These are phyloP conservation scores for Macrosoma leucophasiata DNA, from an alignment of 2,888 invertebrate genomes.

Conservation along the genomic window DNA sequence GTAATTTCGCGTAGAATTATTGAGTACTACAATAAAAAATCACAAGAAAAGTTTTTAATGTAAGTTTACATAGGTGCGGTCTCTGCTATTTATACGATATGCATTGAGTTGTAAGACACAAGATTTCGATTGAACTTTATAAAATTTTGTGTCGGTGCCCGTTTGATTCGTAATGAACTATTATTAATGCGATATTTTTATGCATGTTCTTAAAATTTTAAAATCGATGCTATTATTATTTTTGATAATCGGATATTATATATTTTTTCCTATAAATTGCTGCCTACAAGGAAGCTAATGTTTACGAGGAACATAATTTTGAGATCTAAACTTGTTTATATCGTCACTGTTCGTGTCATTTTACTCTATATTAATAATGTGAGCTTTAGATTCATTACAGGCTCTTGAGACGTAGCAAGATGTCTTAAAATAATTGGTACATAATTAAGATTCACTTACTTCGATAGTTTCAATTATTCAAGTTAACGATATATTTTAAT, in stretches of 20 bases:
- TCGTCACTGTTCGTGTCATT: constrained; percentile 52
- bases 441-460: constrained; percentile 35
- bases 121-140: constrained; percentile 16
- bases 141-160: constrained; percentile 15
- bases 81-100: constrained; percentile 10
- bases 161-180: constrained; percentile 30
- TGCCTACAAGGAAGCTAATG: constrained; percentile 56
- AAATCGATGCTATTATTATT: constrained; percentile 59
- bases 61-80: no score
- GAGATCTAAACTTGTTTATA: constrained; percentile 57
- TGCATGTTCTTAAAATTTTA: constrained; percentile 45
- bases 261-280: constrained; percentile 64
- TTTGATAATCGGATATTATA: constrained; percentile 70
- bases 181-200: constrained; percentile 49
- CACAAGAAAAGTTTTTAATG: no score
- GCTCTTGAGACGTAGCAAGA: constrained; percentile 23
- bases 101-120: constrained; percentile 11
- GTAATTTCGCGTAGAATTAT: no score
- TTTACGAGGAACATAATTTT: constrained; percentile 55
- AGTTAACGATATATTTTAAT: constrained; percentile 33
- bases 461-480: constrained; percentile 34
- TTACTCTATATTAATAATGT: constrained; percentile 38
- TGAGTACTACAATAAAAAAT: no score
- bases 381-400: constrained; percentile 44
- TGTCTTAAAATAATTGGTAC: constrained; percentile 31